Base-by-base conservation (phyloP, 2,888 invertebrate genomes). In the Geotrupes spiniger region DNA sequence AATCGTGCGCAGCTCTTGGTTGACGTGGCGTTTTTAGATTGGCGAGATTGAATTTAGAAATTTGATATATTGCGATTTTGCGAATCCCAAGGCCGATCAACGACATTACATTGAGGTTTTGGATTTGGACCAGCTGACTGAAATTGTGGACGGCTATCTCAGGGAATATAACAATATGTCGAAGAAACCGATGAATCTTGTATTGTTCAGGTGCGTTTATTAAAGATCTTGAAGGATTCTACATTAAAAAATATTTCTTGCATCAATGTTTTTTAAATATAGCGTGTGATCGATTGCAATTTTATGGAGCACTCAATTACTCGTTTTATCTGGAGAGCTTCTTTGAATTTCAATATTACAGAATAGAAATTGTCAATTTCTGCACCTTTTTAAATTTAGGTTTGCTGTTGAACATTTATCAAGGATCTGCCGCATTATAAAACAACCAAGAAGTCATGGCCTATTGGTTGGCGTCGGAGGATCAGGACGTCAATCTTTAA, bases 361-460 rank as follows among this genome's bases (percentile, higher is more conserved):
- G n/a, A 36, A 11, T 14, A 14, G 5, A 36, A 2, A 0, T 36
- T 36, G 4, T 6, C 11, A n/a, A n/a, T 4, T 36, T 14, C 1
- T 36, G 6, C 15, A 4, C 8, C 5, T 37, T 5, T 15, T 12
- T 9, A 37, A 12, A n/a, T 63, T 14, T 63, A 92, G 94, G 68
- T 97, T 93, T 73, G 95, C 94, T 0, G 83, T 96, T 57, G 95
- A 96, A 75, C 96, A 96, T 76, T 80, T 96, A 62, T 93, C 94
- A 1, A 84, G 91, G 60, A 87, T 96, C 59, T 87, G 89, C 64
- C 86, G 95, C 57, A 89, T 96, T 65, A 77, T 96, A 62, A 90
- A 92, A 65, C 94, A 94, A 74, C 94, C 95, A 5, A 81, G 91
- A 59, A 91, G 91, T 65, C 95, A 96, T 75, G 92, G 87, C 28